Evolutionary conservation across 2,797 vertebrate genomes (phyloP), one percentile per base, ranked within the genome.

Genomic region (Amblyopsis hoosieri): DNA sequence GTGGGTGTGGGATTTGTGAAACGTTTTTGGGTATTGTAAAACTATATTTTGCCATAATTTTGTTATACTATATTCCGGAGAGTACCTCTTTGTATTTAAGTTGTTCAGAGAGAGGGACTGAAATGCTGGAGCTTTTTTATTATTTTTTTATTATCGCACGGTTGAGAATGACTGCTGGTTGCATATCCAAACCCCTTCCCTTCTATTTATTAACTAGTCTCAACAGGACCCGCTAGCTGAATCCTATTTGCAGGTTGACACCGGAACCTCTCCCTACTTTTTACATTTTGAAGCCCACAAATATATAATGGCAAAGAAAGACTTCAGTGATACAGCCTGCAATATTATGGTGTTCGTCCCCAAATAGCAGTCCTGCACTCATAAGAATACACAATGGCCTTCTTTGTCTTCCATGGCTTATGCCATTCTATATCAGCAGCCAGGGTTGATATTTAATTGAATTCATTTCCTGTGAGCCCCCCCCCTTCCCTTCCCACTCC

Each of bases 61-160:
- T 92, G 85, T 90, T 87, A 86, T 79, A 81, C 83, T 71, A 87
- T 87, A 87, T 91, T 90, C 83, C 85, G 80, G 23, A 90, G 81
- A 89, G 85, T 90, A 91, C 88, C 81, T 90, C 84, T 91, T 90
- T 90, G 88, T 93, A 91, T 92, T 93, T 89, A 90, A 88, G 78
- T 91, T 62, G 84, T 90, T 88, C 83, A 70, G 78, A 85, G 85
- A 87, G 79, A 81, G 50, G 74, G 82, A 85, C 80, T 86, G 84
- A 86, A 79, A 89, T 89, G 88, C 85, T 87, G 86, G 83, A 88
- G 81, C 62, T 76, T 71, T 72, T 81, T 19, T 78, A 74, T 74
- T 72, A 79, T 17, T 77, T 74, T 74, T 72, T 74, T 68, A 68
- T 78, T 54, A 67, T 56, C 76, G 66, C 31, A 10, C 6, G 47